Evolutionary conservation across 2,888 invertebrate genomes (phyloP), one percentile per base, ranked within the genome.

Genomic region (Apamea crenata): DNA sequence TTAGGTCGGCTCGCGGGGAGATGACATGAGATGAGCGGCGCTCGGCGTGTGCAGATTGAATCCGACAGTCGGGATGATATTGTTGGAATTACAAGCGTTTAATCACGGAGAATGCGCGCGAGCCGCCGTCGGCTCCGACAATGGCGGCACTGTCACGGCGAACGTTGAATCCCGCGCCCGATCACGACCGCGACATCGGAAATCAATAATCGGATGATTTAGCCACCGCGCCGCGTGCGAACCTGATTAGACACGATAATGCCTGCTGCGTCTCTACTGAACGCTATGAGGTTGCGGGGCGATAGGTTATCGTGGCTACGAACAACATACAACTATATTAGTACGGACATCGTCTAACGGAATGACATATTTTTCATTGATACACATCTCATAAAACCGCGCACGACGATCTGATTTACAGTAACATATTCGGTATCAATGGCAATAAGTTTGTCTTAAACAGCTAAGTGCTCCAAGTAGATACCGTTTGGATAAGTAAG

Each of bases 191-290:
- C 96, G 96, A 96, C 97, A 96, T 96, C 94, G 95, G 96, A 96
- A 96, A 96, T 97, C 97, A 97, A 96, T 97, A 97, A 97, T 96
- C 96, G 96, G 93, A 96, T 96, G 96, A 96, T 96, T 96, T 96
- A 96, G 96, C 96, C 96, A 96, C 96, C 93, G 96, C 95, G 94
- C 96, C 96, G 96, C 96, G 96, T 97, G 96, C 96, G 96, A 96
- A 96, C 96, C 96, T 95, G 96, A 97, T 96, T 96, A 96, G 96
- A 95, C 95, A 96, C 96, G 96, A 96, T 96, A 96, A 93, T 95
- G 94, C 94, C 92, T 92, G 94, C 93, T 94, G 93, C 94, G 92
- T 95, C 95, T 94, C 93, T 92, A 91, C 91, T 91, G 91, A 88
- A 84, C 88, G 92, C 93, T 90, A 91, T 90, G 88, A 91, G 91